Evolutionary conservation across 2,797 vertebrate species (phyloP).

Genomic region (Eupleurogrammus muticus): DNA sequence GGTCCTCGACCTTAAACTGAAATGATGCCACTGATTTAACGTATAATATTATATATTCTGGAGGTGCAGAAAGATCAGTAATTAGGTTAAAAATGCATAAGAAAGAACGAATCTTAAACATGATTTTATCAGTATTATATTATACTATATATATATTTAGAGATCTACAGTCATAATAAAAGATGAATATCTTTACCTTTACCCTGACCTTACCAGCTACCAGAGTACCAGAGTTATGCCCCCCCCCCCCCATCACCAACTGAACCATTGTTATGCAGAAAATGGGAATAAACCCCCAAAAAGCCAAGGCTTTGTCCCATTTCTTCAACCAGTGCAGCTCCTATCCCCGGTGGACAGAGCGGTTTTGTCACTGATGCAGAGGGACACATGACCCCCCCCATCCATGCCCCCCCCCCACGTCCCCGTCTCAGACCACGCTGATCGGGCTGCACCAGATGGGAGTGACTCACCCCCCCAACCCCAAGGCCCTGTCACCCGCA

Average conservation of each 20-base stretch:
- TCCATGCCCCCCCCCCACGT: conserved; percentile 63
- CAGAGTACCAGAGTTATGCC: too few relatives aligned
- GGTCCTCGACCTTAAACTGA: too few relatives aligned
- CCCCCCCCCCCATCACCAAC: too few relatives aligned
- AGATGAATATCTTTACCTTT: not conserved
- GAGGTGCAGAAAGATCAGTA: too few relatives aligned
- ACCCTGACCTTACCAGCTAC: not conserved
- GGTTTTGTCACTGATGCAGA: conserved; percentile 72
- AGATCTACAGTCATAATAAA: not conserved
- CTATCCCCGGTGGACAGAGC: conserved; percentile 55
- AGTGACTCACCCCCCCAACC: conserved; percentile 77
- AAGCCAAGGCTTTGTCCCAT: conserved; percentile 34
- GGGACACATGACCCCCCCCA: conserved; percentile 71
- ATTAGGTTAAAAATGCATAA: too few relatives aligned
- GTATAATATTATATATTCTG: too few relatives aligned
- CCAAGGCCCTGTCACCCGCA: conserved; percentile 71
- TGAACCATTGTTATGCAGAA: not conserved
- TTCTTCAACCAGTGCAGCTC: conserved; percentile 34
- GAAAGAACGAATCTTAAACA: too few relatives aligned
- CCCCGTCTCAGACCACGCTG: conserved; percentile 70
- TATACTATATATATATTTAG: too few relatives aligned
- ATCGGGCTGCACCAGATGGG: conserved; percentile 83
- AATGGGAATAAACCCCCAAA: conserved; percentile 11
- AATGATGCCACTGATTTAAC: too few relatives aligned
- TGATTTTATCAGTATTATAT: too few relatives aligned